phyloP scores from a whole-genome alignment of 2,113 vertebrate genomes.

The Oreamnos americanus region DNA sequence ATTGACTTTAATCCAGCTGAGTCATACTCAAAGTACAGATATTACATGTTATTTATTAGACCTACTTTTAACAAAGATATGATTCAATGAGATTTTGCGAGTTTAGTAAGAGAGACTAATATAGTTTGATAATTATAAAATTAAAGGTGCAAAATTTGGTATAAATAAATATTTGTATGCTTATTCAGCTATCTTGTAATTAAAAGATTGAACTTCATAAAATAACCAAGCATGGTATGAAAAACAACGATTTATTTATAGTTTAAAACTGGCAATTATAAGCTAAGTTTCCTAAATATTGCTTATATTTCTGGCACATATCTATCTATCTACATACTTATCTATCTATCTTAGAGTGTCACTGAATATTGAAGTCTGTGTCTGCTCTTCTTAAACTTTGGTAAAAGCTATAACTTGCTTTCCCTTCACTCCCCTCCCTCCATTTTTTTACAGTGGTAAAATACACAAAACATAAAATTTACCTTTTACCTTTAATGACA shows the following conservation, averaged over 20 bases:
- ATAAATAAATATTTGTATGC: neutral
- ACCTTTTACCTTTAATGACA: neutral
- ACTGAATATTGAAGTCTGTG: neutral
- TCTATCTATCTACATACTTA: neutral
- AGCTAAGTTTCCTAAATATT: neutral
- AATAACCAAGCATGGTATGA: neutral
- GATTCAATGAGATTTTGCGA: neutral
- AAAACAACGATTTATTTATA: neutral
- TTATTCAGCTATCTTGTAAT: neutral
- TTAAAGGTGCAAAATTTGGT: neutral
- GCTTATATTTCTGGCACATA: neutral
- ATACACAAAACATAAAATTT: neutral
- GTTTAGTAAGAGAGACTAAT: neutral
- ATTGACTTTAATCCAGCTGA: neutral
- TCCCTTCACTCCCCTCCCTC: neutral
- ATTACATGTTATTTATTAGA: neutral
- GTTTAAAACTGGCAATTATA: conserved; percentile 23
- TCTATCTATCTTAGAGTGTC: neutral
- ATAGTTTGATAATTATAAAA: neutral
- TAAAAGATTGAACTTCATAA: neutral
- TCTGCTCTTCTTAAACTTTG: neutral
- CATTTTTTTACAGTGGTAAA: neutral
- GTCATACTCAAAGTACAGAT: neutral
- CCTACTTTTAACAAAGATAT: neutral
- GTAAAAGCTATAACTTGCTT: neutral